Evolutionary conservation across 2,797 vertebrate species (phyloP), one percentile per base, ranked within the genome.

Genomic region (Benthosema pterotum): DNA sequence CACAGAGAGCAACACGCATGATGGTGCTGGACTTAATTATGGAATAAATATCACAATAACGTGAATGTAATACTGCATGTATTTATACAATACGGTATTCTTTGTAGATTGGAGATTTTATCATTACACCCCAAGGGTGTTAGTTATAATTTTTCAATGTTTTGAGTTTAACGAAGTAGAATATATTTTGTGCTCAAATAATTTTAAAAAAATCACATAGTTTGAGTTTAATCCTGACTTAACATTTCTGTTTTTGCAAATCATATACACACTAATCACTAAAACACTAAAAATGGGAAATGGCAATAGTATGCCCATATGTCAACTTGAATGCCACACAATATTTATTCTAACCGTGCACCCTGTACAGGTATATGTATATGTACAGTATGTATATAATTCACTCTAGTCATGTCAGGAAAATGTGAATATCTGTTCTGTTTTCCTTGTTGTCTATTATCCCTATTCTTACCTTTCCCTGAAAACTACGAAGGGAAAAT

Each of bases 21-120:
- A 16, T 55, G 57, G 25, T 14, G 11, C 58, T 22, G 50, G 50
- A 70, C 57, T 57, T 53, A 47, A 69, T 46, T 19, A 51, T 22
- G 38, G 25, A 64, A 51, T 63, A 47, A 19, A 14, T 15, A 65
- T 58, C 51, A 65, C 64, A 38, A 38, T 57, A 38, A 66, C 22
- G 22, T 32, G 42, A 42, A 32, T 69, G 60, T 60, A 52, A 63
- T 53, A 52, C 42, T 62, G 50, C 52, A 50, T 65, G 48, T 76
- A 76, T 73, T 71, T 68, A 11, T 75, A 69, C 69, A 67, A 32
- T 79, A 60, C 45, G 22, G 22, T n/a, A 65, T 72, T 63, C 49
- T 72, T 61, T 77, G 52, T 77, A 72, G 69, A 45, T 14, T 64
- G 49, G 47, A 69, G 53, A 60, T 62, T 50, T 63, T 22, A 53